Evolutionary conservation across 2,888 invertebrate genomes (phyloP), one percentile per base, ranked within the genome.

Genomic region (Microplitis deprimator): DNA sequence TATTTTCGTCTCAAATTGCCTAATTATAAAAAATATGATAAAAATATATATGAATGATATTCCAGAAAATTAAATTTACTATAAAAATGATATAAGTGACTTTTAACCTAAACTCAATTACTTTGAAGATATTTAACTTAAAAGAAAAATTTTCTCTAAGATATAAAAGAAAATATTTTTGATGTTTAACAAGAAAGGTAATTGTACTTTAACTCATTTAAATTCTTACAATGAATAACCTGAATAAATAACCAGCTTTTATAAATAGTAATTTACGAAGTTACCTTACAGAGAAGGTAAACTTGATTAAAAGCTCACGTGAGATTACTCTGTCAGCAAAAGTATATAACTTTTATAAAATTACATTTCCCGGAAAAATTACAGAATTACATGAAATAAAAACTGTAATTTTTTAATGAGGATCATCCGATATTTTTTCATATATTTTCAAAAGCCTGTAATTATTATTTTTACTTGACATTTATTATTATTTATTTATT

Each of bases 291-390:
- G 5, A 64, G 20, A 17, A 64, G 16, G 10, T 64, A 64, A 64
- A 64, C 64, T 64, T 17, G 20, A 64, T 20, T 20, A 64, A 64
- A 64, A 64, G 20, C 17, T 64, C 16, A 64, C 7, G 20, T 64
- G 29, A 20, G 10, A 7, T 64, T 20, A 64, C 17, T 20, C 16
- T 64, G 17, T 64, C 50, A 50, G 50, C 10, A 64, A 10, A 17
- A 64, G 10, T 20, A 64, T 64, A 20, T 64, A n/a, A 64, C 64
- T 64, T 64, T 50, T 10, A 50, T 13, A 50, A 50, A 50, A 50
- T 50, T 50, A 50, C 8, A 13, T 50, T 50, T 50, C 13, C 13
- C 8, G 50, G 50, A 50, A 13, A 50, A 50, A 50, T 50, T 50
- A 50, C 50, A 13, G 50, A 13, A 13, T 50, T 50, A 50, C 50